phyloP scores from a whole-genome alignment of 2,797 vertebrate species.

The Urophycis tenuis region DNA sequence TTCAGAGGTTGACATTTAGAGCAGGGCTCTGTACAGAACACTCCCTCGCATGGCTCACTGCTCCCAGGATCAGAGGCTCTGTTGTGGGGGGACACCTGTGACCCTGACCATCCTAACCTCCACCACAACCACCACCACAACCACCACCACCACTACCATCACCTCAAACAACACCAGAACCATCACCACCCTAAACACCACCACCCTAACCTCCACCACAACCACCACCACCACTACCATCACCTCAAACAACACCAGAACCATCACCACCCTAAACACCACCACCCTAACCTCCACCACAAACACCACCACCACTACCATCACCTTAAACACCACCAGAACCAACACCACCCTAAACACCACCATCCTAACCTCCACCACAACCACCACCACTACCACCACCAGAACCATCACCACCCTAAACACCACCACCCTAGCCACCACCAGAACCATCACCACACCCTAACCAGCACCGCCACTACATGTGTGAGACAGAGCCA shows the following conservation, averaged over 20 bases:
- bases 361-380: too few relatives aligned
- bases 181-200: neutral
- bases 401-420: too few relatives aligned
- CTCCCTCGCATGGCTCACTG: neutral
- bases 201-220: neutral
- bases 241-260: too few relatives aligned
- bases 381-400: too few relatives aligned
- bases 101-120: neutral
- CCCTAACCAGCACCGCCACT: too few relatives aligned
- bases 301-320: neutral
- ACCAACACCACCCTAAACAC: neutral
- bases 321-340: neutral
- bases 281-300: too few relatives aligned
- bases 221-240: too few relatives aligned
- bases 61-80: neutral
- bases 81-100: neutral
- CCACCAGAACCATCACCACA: too few relatives aligned
- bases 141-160: neutral
- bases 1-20: neutral
- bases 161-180: neutral
- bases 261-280: too few relatives aligned
- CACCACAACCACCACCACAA: neutral
- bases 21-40: neutral
- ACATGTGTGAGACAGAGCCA: slow-evolving; percentile 14
- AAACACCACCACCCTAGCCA: too few relatives aligned